Conservation (phyloP, 2,888 invertebrate genomes). For the Crepidodera aurea region DNA sequence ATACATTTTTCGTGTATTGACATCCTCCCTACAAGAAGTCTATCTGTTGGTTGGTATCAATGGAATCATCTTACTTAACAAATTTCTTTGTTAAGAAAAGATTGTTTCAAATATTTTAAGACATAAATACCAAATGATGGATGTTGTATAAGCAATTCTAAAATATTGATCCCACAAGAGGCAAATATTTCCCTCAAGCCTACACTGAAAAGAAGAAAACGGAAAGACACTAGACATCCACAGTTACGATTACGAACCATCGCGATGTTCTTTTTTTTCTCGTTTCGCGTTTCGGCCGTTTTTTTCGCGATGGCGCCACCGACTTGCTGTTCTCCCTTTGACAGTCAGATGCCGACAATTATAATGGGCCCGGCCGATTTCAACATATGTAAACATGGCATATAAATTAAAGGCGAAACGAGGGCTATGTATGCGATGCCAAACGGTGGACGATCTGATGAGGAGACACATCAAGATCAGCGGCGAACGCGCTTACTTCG, state of each 20-base stretch:
- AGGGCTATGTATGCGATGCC: conserved; percentile 32
- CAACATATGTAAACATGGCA: conserved; percentile 60
- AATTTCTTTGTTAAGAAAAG: too few relatives aligned
- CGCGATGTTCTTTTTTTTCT: conserved; percentile 31
- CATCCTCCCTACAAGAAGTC: too few relatives aligned
- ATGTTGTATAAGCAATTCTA: too few relatives aligned
- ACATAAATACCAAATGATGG: too few relatives aligned
- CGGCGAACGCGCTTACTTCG: conserved; percentile 26
- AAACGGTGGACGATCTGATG: conserved; percentile 39
- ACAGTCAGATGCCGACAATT: conserved; percentile 54
- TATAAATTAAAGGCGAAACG: conserved; percentile 56
- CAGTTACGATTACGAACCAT: conserved; percentile 30
- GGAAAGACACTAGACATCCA: conserved; percentile 31
- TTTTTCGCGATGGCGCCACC: conserved; percentile 58
- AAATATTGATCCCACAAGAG: too few relatives aligned
- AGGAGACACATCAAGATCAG: conserved; percentile 47
- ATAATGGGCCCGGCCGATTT: conserved; percentile 57
- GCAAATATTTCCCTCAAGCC: background rate
- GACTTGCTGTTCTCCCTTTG: conserved; percentile 53
- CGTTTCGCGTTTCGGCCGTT: conserved; percentile 52
- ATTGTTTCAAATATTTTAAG: too few relatives aligned
- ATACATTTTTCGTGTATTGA: too few relatives aligned
- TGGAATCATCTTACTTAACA: too few relatives aligned
- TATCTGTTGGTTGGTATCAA: too few relatives aligned
- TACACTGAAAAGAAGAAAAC: conserved; percentile 5